Percentiles rank a stretch among this genome's conserved stretches.
These are phyloP conservation scores for Hemithea aestivaria DNA, from an alignment of 2,888 invertebrate species.

Conservation along the genomic window DNA sequence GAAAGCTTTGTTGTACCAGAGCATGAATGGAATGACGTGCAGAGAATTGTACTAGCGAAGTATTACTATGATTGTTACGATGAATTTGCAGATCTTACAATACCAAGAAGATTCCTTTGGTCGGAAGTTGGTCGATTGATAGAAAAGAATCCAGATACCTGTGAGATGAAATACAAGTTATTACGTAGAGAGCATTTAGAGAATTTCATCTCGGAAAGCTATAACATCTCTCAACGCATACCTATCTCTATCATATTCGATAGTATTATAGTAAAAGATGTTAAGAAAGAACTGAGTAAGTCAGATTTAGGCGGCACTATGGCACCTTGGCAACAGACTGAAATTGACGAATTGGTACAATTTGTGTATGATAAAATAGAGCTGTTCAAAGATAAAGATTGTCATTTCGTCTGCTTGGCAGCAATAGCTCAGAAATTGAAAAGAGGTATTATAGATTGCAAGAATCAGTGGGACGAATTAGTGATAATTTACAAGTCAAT, in stretches of 20 bases:
- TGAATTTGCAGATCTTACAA: constrained; percentile 61
- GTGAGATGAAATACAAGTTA: constrained; percentile 49
- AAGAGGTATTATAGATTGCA: constrained; percentile 39
- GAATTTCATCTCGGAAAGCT: constrained; percentile 42
- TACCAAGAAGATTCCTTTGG: constrained; percentile 67
- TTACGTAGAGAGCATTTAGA: constrained; percentile 48
- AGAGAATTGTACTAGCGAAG: constrained; percentile 58
- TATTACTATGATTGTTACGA: constrained; percentile 65
- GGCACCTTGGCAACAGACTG: constrained; percentile 42
- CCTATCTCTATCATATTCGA: constrained; percentile 60
- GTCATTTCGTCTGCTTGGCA: constrained; percentile 63
- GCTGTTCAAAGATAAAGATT: constrained; percentile 58
- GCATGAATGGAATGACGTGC: constrained; percentile 51
- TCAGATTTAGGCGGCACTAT: constrained; percentile 17
- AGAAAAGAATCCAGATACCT: constrained; percentile 52
- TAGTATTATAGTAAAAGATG: constrained; percentile 57
- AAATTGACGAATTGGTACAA: constrained; percentile 53
- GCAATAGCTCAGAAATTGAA: constrained; percentile 44
- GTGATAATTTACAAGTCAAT: constrained; percentile 51
- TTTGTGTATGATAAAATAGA: constrained; percentile 58
- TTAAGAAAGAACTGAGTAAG: constrained; percentile 37
- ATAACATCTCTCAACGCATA: constrained; percentile 43
- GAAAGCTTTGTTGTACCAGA: constrained; percentile 13
- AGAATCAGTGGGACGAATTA: constrained; percentile 55
- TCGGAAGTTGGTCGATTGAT: constrained; percentile 61